These are phyloP conservation scores for Limnephilus marmoratus DNA, from an alignment of 2,888 invertebrate genomes.

Conservation along the genomic window DNA sequence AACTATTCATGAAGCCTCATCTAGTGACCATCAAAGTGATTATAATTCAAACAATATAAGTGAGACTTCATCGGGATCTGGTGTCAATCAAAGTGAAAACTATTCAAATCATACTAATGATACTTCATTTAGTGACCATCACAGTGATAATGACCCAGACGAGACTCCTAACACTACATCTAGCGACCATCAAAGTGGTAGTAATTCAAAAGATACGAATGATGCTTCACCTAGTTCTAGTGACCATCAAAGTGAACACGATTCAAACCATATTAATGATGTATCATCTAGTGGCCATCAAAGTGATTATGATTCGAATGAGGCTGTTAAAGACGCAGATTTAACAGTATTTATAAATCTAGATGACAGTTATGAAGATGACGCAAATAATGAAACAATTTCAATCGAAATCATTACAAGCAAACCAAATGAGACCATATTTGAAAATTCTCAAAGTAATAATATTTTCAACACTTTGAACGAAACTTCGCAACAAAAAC, in stretches of 20 bases:
- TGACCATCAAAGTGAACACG: not conserved
- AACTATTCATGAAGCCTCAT: not conserved
- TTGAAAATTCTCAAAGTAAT: not conserved
- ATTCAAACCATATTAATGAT: not conserved
- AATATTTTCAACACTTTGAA: not conserved
- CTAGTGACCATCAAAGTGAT: not conserved
- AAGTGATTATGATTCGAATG: not conserved
- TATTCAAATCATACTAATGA: not conserved
- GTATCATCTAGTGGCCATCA: not conserved
- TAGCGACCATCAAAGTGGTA: not conserved
- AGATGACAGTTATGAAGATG: not conserved
- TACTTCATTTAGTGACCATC: not conserved
- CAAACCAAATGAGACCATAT: not conserved
- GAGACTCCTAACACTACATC: no score
- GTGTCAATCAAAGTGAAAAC: not conserved
- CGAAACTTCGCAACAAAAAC: not conserved
- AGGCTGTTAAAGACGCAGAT: not conserved
- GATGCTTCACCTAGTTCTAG: not conserved
- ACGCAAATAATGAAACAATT: not conserved
- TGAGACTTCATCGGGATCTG: not conserved
- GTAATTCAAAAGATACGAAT: not conserved
- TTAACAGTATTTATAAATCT: slow-evolving; percentile 14
- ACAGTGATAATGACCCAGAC: not conserved
- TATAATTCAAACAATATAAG: not conserved
- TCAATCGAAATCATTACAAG: not conserved